Percentiles rank a stretch among this genome's conserved stretches.
These are phyloP conservation scores for Actenoides lindsayi DNA, from an alignment of 2,113 vertebrate species.

Conservation along the genomic window DNA sequence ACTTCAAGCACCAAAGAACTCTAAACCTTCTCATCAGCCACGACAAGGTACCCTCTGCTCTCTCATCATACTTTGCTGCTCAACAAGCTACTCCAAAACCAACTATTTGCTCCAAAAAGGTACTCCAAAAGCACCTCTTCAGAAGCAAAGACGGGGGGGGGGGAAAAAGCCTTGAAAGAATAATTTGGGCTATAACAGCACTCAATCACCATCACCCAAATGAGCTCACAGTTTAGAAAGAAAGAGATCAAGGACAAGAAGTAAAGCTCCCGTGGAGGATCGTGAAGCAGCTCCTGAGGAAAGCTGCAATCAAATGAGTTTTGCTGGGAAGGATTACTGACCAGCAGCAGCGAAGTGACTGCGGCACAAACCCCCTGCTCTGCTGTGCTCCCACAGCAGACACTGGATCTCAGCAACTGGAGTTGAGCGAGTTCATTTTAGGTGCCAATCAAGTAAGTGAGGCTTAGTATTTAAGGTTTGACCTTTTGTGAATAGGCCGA, in stretches of 20 bases:
- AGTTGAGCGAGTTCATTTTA: not conserved
- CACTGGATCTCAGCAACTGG: fast-evolving
- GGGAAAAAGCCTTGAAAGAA: not conserved
- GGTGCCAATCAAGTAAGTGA: fast-evolving
- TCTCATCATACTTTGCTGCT: not conserved
- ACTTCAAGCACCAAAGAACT: not conserved
- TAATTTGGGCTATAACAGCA: not conserved
- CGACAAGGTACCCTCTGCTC: not conserved
- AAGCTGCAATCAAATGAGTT: not conserved
- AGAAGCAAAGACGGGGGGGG: not conserved
- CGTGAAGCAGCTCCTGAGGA: not conserved
- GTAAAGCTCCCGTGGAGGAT: not conserved
- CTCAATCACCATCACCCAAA: not conserved
- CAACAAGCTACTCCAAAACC: not conserved
- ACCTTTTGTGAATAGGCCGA: fast-evolving
- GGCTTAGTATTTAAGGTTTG: too few species aligned
- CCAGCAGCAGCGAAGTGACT: not conserved
- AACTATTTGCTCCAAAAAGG: not conserved
- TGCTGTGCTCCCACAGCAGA: not conserved
- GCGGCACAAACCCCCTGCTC: not conserved
- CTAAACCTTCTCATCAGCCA: not conserved
- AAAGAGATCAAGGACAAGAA: not conserved
- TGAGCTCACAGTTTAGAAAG: not conserved
- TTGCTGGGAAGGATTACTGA: not conserved
- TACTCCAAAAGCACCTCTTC: not conserved